Evolutionary conservation across 2,888 invertebrate species (phyloP).

Genomic region (Amblyjoppa proteus): DNA sequence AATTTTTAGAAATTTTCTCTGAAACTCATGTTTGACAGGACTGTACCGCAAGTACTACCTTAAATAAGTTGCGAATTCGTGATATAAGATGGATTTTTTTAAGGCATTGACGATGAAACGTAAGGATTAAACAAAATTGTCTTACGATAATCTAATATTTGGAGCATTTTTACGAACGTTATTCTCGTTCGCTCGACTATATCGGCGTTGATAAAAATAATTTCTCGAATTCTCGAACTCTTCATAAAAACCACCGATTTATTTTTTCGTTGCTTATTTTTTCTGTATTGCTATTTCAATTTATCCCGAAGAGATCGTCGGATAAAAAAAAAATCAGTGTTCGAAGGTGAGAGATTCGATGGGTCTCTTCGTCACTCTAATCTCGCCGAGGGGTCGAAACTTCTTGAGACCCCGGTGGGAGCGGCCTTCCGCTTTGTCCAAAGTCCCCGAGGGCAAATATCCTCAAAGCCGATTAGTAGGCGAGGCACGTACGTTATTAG

Average conservation of each 20-base stretch:
- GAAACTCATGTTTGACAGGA: no score
- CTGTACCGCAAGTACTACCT: no score
- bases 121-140: background rate
- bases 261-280: background rate
- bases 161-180: background rate
- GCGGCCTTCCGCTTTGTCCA: slow-evolving; percentile 55
- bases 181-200: background rate
- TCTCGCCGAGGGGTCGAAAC: slow-evolving; percentile 38
- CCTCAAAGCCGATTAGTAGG: slow-evolving; percentile 79
- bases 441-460: slow-evolving; percentile 68
- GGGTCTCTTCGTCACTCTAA: slow-evolving; percentile 26
- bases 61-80: background rate
- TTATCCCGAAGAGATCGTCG: slow-evolving; percentile 22
- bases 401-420: slow-evolving; percentile 40
- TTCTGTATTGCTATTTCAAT: slow-evolving; percentile 16
- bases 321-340: slow-evolving; percentile 20
- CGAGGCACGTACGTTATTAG: slow-evolving; percentile 83
- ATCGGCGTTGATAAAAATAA: no score
- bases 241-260: no score
- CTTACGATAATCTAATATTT: background rate
- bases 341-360: background rate
- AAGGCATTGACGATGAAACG: no score
- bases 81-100: no score
- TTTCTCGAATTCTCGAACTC: no score
- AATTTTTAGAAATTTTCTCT: no score